Evolutionary conservation across 2,113 vertebrate genomes (phyloP), one percentile per base, ranked within the genome.

Genomic region (Chaetodon trifascialis): DNA sequence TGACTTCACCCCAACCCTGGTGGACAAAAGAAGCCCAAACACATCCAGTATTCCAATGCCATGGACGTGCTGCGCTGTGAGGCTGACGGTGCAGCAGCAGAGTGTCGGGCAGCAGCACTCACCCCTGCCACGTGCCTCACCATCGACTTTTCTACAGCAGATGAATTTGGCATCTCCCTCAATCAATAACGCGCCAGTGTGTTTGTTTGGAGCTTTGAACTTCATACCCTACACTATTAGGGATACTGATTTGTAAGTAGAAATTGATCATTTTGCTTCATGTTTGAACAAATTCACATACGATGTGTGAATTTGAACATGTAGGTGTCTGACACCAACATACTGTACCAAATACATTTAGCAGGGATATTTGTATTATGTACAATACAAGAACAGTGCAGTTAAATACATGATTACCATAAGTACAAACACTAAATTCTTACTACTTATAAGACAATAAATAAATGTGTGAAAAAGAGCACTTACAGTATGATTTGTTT

Each of bases 81-180:
- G 42, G 62, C 49, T 16, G 55, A 51, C 12, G 36, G 63, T 21
- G 49, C 58, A 55, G 42, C 69, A 30, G 34, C 55, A 25, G 66
- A 46, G 54, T 36, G 42, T 1, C 16, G 77, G 58, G 25, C 55
- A 25, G 66, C 83, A 63, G 69, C 84, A 86, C 87, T 86, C 86
- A 44, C 58, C 68, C 21, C 54, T 21, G 88, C 87, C 90, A 92
- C 88, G 85, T 94, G 91, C 76, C 17, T 23, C 71, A 0, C 25
- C 68, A 92, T 93, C 11, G 90, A 93, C 82, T 58, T 86, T 81
- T 87, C 69, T 44, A 64, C 90, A 81, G 49, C 88, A 77, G 65
- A 92, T 89, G 78, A 90, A 91, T 91, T 89, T 87, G 73, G 86
- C 85, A 72, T 87, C 67, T 62, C 76, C 77, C 55, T 80, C 36